phyloP scores from a whole-genome alignment of 2,113 vertebrate species.

The Lagopus muta region DNA sequence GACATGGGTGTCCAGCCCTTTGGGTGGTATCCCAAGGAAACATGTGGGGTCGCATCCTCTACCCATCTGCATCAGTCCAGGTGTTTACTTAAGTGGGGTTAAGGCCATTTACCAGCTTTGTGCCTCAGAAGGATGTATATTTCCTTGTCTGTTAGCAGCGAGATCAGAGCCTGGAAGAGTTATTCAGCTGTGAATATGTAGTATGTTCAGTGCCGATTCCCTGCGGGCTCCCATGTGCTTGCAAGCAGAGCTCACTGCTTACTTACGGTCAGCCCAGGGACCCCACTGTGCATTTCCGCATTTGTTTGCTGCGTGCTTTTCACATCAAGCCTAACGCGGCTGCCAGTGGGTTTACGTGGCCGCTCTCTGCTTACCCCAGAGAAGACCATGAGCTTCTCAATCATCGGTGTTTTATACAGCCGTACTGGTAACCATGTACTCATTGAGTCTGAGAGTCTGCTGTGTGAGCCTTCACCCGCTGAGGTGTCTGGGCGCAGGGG shows the following conservation, averaged over 20 bases:
- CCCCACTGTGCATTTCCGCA: accelerated
- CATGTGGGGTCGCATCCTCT: neutral
- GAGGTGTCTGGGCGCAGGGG: neutral
- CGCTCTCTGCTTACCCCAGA: neutral
- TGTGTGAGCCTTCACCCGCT: neutral
- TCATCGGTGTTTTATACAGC: neutral
- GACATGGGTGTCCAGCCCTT: neutral
- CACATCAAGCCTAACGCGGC: neutral
- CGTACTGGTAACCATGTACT: neutral
- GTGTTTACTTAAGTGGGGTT: neutral
- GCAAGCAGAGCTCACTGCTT: neutral
- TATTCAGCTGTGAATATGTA: neutral
- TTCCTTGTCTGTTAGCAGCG: neutral
- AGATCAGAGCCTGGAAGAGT: neutral
- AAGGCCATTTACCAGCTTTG: neutral
- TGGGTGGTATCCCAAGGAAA: neutral
- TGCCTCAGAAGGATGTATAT: neutral
- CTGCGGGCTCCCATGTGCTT: neutral
- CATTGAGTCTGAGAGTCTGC: neutral
- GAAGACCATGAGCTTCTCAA: neutral
- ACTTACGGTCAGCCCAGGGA: neutral
- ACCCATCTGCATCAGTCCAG: neutral
- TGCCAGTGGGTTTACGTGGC: neutral
- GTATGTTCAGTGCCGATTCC: neutral
- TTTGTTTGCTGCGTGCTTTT: neutral